Evolutionary conservation across 2,797 vertebrate species (phyloP).

Genomic region (Caiman crocodilus): DNA sequence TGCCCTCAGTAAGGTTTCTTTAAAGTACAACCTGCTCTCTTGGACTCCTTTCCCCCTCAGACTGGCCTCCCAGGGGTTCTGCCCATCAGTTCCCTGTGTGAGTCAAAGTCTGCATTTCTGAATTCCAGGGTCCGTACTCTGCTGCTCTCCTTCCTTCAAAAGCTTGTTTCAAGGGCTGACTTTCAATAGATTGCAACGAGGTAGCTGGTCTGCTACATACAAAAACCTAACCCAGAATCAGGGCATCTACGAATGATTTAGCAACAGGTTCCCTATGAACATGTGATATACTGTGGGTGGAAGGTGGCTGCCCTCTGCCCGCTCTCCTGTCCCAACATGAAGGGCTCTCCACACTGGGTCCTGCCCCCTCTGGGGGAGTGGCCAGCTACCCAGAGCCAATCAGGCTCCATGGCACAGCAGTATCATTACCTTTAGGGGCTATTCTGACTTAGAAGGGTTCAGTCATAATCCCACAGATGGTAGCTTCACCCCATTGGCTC

Average conservation of each 20-base stretch:
- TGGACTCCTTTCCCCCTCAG: no score
- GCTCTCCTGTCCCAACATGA: not conserved
- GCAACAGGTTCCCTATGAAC: not conserved
- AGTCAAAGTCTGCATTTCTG: no score
- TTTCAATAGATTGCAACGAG: slow-evolving; percentile 40
- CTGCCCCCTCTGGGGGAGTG: not conserved
- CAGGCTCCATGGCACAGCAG: not conserved
- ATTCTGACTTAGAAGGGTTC: not conserved
- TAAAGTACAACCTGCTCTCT: no score
- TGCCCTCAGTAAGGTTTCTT: no score
- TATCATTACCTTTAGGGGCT: not conserved
- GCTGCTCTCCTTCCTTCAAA: not conserved
- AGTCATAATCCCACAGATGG: no score
- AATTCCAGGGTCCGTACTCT: no score
- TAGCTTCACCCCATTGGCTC: no score
- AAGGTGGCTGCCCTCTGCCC: not conserved
- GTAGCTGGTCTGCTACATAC: slow-evolving; percentile 38
- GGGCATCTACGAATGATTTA: not conserved
- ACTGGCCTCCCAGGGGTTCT: no score
- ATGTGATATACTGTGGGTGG: not conserved
- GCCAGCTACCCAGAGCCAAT: not conserved
- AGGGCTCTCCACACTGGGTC: not conserved
- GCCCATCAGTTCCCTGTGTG: no score
- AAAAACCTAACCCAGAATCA: slow-evolving; percentile 50
- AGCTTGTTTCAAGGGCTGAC: not conserved